Evolutionary conservation across 2,113 vertebrate species (phyloP).

Genomic region (rat (Rattus norvegicus)): GRCr8 NC_086034.1:57144001-57144500

Average conservation of each 20-base stretch:
- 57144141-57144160: neutral
- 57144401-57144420: neutral
- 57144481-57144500: neutral
- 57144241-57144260: neutral
- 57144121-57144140: neutral
- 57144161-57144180: neutral
- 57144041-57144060: neutral
- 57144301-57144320: neutral
- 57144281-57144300: neutral
- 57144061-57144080: neutral
- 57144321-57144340: neutral
- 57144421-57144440: too few species aligned
- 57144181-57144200: accelerated
- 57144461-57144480: neutral
- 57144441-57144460: neutral
- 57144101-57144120: neutral
- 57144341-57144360: neutral
- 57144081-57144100: neutral
- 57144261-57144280: neutral
- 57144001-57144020: neutral
- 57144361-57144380: neutral
- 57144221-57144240: neutral
- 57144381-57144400: neutral
- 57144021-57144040: too few species aligned
- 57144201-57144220: neutral